Evolutionary conservation across 1,140 invertebrate genomes (phyloP), one percentile per base, ranked within the genome.

Genomic region (Zaprionus camerounensis): DNA sequence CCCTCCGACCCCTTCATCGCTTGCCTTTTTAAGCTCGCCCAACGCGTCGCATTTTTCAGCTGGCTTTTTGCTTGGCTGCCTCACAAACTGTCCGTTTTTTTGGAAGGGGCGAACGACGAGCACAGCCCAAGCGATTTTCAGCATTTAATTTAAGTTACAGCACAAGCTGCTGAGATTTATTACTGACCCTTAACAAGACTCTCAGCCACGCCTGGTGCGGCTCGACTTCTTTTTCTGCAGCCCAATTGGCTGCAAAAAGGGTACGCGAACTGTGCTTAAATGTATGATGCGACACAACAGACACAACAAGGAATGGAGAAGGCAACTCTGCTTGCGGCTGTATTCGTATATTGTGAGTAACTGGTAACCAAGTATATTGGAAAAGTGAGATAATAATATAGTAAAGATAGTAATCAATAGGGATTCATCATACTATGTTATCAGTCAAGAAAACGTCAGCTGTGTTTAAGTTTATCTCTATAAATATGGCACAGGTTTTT

Each of bases 61-160:
- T 79, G 71, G 34, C 64, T 71, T 73, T 71, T 71, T 70, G 44
- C 78, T 63, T 62, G 76, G 49, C 44, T 62, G 51, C 46, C 53
- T 51, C 28, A 38, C 58, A 31, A 41, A 26, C 36, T 63, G 34
- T 41, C 59, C 68, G 36, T 15, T 64, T 56, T 38, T 38, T 26
- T 5, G 28, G 53, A 36, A 36, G 7, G 44, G 41, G n/a, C 26
- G 12, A 12, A 34, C 53, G 22, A 24, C 55, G 56, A 15, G 38
- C 36, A 36, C 65, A 71, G 81, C 77, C 78, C 83, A 80, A 78
- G 76, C 83, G 81, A 87, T 91, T 90, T 87, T 82, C 84, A 91
- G 83, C 88, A 80, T 91, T 91, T 91, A 85, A 91, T 91, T 91
- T 91, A 91, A 91, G 76, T 88, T 91, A 84, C 81, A 82, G 82